These are phyloP conservation scores for Cepaea hortensis DNA, from an alignment of 2,888 invertebrate genomes.

Conservation along the genomic window DNA sequence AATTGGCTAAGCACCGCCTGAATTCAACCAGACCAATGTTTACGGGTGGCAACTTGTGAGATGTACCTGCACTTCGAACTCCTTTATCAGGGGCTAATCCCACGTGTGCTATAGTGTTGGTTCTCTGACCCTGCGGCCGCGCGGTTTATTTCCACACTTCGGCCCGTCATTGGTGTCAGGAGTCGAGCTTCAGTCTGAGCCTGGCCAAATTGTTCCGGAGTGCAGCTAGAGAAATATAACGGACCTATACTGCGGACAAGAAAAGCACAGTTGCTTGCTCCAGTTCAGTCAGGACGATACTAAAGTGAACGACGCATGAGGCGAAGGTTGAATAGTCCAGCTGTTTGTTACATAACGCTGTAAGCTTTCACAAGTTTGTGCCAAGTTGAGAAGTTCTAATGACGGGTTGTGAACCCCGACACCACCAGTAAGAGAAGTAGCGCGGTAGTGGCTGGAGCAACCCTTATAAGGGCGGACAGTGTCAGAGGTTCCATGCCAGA, in stretches of 20 bases:
- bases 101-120: not conserved
- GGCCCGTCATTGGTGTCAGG: not conserved
- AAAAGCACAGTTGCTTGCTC: not conserved
- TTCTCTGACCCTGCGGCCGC: not conserved
- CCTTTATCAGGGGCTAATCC: not conserved
- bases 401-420: constrained; percentile 31
- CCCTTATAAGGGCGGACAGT: constrained; percentile 49
- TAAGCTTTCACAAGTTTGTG: constrained; percentile 26
- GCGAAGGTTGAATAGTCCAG: not conserved
- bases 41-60: too few species aligned
- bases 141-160: not conserved
- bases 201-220: not conserved
- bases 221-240: not conserved
- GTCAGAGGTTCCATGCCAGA: constrained; percentile 40
- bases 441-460: constrained; percentile 30
- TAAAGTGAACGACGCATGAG: constrained; percentile 3
- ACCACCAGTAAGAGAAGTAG: constrained; percentile 32
- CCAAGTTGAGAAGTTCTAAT: constrained; percentile 6
- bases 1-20: too few species aligned
- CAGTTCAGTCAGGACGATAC: not conserved
- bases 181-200: not conserved
- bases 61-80: not conserved
- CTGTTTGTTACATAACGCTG: constrained; percentile 8
- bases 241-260: not conserved
- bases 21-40: too few species aligned